phyloP scores from a whole-genome alignment of 2,888 invertebrate species.

The Apoderus coryli region DNA sequence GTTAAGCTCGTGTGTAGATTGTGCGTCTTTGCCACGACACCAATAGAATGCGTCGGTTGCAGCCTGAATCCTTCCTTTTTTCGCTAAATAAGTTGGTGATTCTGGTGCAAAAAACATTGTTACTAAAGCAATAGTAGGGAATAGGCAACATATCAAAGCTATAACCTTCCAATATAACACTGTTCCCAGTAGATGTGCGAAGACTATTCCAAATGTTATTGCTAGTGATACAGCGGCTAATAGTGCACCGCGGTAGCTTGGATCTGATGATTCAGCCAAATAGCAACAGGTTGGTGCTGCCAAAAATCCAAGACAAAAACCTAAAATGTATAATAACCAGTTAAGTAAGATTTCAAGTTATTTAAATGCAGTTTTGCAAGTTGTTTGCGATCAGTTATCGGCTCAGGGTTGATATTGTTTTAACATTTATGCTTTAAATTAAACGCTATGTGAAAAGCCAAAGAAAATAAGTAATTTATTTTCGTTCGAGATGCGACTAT shows the following conservation, averaged over 20 bases:
- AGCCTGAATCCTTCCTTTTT: constrained; percentile 39
- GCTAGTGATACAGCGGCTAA: constrained; percentile 44
- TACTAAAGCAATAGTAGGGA: constrained; percentile 36
- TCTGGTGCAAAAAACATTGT: constrained; percentile 44
- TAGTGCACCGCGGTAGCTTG: constrained; percentile 39
- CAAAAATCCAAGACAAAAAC: constrained; percentile 32
- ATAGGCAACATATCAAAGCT: constrained; percentile 37
- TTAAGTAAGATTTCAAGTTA: no score
- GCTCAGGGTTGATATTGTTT: no score
- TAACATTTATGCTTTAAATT: no score
- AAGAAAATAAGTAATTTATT: no score
- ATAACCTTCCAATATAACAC: constrained; percentile 44
- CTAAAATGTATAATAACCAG: constrained; percentile 11
- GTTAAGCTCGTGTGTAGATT: constrained; percentile 36
- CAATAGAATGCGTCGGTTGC: constrained; percentile 43
- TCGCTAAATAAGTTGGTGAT: constrained; percentile 51
- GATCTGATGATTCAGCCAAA: constrained; percentile 31
- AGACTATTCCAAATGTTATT: constrained; percentile 43
- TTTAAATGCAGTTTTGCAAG: no score
- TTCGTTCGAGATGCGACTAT: no score
- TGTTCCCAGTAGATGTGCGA: constrained; percentile 47
- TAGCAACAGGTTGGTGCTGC: constrained; percentile 28
- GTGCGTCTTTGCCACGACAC: constrained; percentile 37
- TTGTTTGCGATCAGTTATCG: no score
- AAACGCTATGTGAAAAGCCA: no score